Evolutionary conservation across 2,797 vertebrate species (phyloP).

Genomic region (Sebastes baramenuke): DNA sequence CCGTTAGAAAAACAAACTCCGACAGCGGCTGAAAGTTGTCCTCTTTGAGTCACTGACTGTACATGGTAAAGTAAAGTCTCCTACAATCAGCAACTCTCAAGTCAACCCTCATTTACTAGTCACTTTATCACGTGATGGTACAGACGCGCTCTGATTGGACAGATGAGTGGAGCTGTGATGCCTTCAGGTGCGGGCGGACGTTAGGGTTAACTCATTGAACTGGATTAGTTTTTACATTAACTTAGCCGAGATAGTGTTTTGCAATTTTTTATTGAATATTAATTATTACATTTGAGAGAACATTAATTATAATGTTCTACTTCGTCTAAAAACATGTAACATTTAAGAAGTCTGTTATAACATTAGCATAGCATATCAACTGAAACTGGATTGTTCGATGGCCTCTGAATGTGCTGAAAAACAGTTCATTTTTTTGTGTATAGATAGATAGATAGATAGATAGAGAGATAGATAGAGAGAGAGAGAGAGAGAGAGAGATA

Average conservation of each 20-base stretch:
- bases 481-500: fast-evolving
- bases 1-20: not conserved
- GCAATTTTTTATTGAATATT: fast-evolving
- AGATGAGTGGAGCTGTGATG: constrained; percentile 15
- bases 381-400: not conserved
- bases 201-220: fast-evolving
- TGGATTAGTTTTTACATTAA: not conserved
- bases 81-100: constrained; percentile 52
- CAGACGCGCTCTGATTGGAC: constrained; percentile 44
- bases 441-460: no score
- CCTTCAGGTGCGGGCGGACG: constrained; percentile 10
- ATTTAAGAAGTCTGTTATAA: not conserved
- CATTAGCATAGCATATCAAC: not conserved
- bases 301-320: fast-evolving
- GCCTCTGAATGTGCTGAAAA: not conserved
- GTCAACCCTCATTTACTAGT: constrained; percentile 69
- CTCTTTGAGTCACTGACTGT: constrained; percentile 49
- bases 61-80: constrained; percentile 40
- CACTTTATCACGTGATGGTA: constrained; percentile 57
- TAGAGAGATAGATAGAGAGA: fast-evolving
- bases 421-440: not conserved
- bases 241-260: fast-evolving
- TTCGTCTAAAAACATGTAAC: not conserved
- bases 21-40: constrained; percentile 12
- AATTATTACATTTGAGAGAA: fast-evolving